A percentile compares a stretch with the other conserved stretches of the same genome.
Evolutionary conservation across 2,113 vertebrate species (phyloP).

Genomic region (Bufo bufo): DNA sequence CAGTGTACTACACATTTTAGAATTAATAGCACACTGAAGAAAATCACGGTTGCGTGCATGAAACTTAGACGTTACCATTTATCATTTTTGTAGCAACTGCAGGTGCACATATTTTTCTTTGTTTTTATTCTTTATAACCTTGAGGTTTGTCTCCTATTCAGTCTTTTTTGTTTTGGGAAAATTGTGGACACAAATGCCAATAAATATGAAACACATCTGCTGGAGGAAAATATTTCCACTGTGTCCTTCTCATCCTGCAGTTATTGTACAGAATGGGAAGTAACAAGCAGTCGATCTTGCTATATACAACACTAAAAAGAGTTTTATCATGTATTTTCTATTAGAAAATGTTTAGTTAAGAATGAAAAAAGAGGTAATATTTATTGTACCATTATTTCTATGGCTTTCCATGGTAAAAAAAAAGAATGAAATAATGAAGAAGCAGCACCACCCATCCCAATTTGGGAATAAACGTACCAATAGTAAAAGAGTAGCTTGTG

Average conservation of each 20-base stretch:
- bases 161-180: constrained; percentile 2
- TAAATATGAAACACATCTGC: background rate
- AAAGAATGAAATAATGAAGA: too few relatives aligned
- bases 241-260: background rate
- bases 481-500: too few relatives aligned
- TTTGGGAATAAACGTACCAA: too few relatives aligned
- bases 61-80: background rate
- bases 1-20: too few relatives aligned
- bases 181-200: background rate
- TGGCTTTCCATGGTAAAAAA: too few relatives aligned
- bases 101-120: background rate
- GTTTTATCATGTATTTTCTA: background rate
- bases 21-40: too few relatives aligned
- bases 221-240: background rate
- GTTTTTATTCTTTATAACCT: background rate
- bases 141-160: constrained; percentile 1
- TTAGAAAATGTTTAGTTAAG: too few relatives aligned
- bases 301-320: background rate
- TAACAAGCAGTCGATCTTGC: background rate
- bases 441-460: too few relatives aligned
- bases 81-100: background rate
- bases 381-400: too few relatives aligned
- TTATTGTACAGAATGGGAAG: background rate
- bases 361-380: too few relatives aligned
- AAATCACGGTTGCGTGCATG: too few relatives aligned